Conservation (phyloP, 2,888 invertebrate species). For the Dioctria linearis region DNA sequence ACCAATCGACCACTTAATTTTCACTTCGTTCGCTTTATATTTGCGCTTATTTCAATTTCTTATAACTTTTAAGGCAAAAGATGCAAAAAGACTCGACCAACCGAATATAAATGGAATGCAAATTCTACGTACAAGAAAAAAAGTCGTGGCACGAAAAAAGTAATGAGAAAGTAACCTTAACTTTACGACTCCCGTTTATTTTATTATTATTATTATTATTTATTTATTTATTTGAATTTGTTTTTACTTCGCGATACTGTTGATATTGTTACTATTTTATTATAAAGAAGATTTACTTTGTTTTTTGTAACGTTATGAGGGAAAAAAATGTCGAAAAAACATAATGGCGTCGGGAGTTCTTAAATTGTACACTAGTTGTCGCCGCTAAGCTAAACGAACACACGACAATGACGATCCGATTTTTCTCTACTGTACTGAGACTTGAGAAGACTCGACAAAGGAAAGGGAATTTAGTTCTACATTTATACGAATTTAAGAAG, state of each 20-base stretch:
- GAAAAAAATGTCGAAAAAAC: constrained; percentile 55
- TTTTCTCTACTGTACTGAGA: constrained; percentile 27
- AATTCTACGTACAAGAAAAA: constrained; percentile 14
- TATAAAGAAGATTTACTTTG: constrained; percentile 42
- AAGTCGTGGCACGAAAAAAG: constrained; percentile 1
- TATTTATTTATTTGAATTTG: not conserved
- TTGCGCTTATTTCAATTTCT: not conserved
- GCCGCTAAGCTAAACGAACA: constrained; percentile 52
- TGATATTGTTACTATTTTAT: constrained; percentile 33
- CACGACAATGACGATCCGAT: constrained; percentile 52
- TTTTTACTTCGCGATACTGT: not conserved
- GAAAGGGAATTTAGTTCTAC: constrained; percentile 16
- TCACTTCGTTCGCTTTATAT: constrained; percentile 2
- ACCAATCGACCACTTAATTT: constrained; percentile 1
- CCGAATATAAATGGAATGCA: not conserved
- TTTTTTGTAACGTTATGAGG: constrained; percentile 45
- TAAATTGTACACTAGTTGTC: constrained; percentile 53
- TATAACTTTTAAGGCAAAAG: not conserved
- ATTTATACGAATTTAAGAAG: not conserved
- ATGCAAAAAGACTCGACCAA: not conserved
- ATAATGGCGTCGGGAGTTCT: constrained; percentile 59
- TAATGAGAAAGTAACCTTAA: constrained; percentile 18
- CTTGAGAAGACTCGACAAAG: not conserved
- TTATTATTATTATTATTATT: not conserved
- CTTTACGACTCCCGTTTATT: constrained; percentile 21